Percentiles rank a stretch among this genome's conserved stretches.
phyloP scores from a whole-genome alignment of 2,797 vertebrate genomes.

The Mormyrus proboscirostris region DNA sequence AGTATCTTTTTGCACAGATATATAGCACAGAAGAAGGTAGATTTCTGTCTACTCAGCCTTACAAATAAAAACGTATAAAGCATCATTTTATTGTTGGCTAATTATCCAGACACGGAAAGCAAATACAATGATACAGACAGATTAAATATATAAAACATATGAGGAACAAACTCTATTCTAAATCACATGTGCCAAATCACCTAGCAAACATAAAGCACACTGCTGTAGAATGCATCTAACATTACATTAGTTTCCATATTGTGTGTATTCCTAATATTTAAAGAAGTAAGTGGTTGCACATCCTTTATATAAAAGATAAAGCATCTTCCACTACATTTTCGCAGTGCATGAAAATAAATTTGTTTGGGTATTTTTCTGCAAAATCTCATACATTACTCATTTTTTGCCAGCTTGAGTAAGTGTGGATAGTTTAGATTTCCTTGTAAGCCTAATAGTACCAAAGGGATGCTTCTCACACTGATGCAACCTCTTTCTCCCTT shows the following conservation, averaged over 20 bases:
- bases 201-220: background rate
- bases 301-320: background rate
- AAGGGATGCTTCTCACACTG: slow-evolving; percentile 43
- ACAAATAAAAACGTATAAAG: background rate
- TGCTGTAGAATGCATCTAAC: background rate
- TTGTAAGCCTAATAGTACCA: slow-evolving; percentile 37
- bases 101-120: background rate
- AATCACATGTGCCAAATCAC: background rate
- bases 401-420: background rate
- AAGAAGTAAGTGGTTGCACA: background rate
- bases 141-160: background rate
- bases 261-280: background rate
- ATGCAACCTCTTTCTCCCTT: slow-evolving; percentile 38
- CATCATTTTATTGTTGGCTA: background rate
- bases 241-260: background rate
- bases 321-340: background rate
- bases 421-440: slow-evolving; percentile 31
- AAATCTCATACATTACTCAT: background rate
- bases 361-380: slow-evolving; percentile 10
- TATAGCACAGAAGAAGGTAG: background rate
- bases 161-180: background rate
- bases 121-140: background rate
- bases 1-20: background rate
- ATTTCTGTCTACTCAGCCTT: background rate
- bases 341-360: background rate